phyloP scores from a whole-genome alignment of 2,113 vertebrate species.

The Vanacampus margaritifer region DNA sequence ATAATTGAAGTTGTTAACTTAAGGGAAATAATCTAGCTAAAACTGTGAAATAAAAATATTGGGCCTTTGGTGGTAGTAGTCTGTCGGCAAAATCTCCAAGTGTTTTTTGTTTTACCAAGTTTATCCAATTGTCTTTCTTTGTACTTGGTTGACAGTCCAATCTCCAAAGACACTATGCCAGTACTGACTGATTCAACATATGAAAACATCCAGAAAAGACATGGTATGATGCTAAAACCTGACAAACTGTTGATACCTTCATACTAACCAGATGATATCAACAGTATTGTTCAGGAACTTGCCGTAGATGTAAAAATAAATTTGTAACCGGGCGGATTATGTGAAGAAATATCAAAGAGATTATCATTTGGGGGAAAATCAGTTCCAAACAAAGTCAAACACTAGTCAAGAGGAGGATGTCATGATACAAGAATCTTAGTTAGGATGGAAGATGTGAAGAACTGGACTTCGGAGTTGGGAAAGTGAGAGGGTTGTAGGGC shows the following conservation, averaged over 20 bases:
- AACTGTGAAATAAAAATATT: background rate
- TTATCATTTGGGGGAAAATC: background rate
- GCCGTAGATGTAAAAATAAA: background rate
- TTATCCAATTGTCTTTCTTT: background rate
- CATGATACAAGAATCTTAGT: conserved; percentile 14
- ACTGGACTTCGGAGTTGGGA: background rate
- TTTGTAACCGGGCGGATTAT: background rate
- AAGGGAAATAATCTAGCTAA: background rate
- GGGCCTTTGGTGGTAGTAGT: no score
- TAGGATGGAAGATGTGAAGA: conserved; percentile 30
- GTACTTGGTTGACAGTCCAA: background rate
- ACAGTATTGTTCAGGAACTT: background rate
- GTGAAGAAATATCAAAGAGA: background rate
- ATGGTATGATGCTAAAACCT: background rate
- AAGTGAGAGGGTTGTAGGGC: background rate
- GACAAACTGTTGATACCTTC: background rate
- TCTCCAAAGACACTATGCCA: background rate
- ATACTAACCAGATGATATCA: background rate
- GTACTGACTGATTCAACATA: no score
- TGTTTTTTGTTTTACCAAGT: background rate
- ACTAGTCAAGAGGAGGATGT: conserved; percentile 9
- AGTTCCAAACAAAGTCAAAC: conserved; percentile 6
- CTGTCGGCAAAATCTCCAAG: no score
- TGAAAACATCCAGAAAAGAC: no score
- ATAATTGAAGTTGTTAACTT: background rate